Base-by-base conservation (phyloP, 2,888 invertebrate genomes). In the Luffia ferchaultella region DNA sequence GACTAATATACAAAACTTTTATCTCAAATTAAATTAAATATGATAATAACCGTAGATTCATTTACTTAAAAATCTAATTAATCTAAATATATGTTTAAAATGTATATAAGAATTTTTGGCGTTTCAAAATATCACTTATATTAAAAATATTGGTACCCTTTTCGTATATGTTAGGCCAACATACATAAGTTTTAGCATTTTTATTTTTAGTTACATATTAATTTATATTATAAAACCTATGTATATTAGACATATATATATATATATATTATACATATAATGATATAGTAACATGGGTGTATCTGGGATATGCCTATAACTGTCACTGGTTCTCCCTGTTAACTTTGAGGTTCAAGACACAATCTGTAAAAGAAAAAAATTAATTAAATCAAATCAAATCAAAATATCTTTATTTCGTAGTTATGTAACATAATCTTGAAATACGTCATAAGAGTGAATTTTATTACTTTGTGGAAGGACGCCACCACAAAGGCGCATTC, bases 341-440 rank as follows among this genome's bases (percentile, higher is more conserved):
- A 1, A 82, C 67, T 62, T 80, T 80, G 55, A 80, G 62, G 60
- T 82, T 80, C 45, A 82, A 67, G 7, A 74, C 79, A 12, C 67
- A 70, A 60, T 80, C 80, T 76, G 76, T 1, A 68, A 76, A 52
- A 46, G 50, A 50, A 56, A 55, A 50, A 47, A 46, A 48, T 50
- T 20, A 44, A 16, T 46, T 42, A 16, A 42, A 9, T 40, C 7
- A 40, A 40, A 40, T n/a, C n/a, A n/a, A n/a, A n/a, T n/a, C n/a
- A n/a, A n/a, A n/a, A n/a, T n/a, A n/a, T n/a, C n/a, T n/a, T n/a
- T n/a, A n/a, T n/a, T n/a, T n/a, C n/a, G n/a, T n/a, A n/a, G n/a
- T n/a, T n/a, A n/a, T n/a, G n/a, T n/a, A n/a, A n/a, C n/a, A n/a
- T n/a, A n/a, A n/a, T n/a, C n/a, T n/a, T n/a, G n/a, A n/a, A n/a